Evolutionary conservation across 2,888 invertebrate species (phyloP).

Genomic region (Leptopilina syphax): DNA sequence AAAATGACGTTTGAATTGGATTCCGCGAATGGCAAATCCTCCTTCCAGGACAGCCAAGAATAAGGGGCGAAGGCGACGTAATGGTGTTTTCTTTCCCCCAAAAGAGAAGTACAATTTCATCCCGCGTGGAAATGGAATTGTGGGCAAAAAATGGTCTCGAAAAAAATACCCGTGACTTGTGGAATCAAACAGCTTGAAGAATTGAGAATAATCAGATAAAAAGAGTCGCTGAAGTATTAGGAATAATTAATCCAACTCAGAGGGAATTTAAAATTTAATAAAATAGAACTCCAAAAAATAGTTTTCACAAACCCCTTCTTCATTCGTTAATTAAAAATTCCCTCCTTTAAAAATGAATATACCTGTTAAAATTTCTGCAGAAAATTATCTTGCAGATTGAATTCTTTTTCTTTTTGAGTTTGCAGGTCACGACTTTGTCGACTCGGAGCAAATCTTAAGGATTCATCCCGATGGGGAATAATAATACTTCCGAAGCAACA

Average conservation of each 20-base stretch:
- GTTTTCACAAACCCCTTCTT: too few species aligned
- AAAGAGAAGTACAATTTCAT: background rate
- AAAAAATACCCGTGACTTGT: background rate
- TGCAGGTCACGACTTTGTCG: background rate
- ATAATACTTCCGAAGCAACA: conserved; percentile 31
- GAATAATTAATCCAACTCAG: too few species aligned
- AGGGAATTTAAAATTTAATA: too few species aligned
- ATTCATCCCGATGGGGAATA: conserved; percentile 21
- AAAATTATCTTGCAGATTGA: background rate
- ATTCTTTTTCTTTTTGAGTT: background rate
- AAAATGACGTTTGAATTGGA: conserved; percentile 24
- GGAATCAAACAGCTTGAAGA: background rate
- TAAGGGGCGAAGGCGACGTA: background rate
- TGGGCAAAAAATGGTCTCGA: too few species aligned
- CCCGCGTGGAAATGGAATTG: background rate
- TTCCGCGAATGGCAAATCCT: conserved; percentile 13
- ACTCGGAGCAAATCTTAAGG: conserved; percentile 8
- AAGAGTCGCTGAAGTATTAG: background rate
- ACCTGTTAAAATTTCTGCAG: background rate
- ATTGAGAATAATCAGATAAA: background rate
- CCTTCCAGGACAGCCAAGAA: background rate
- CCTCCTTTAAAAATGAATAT: background rate
- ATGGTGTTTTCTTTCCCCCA: conserved; percentile 15
- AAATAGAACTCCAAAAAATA: too few species aligned
- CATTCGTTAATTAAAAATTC: background rate